phyloP scores from a whole-genome alignment of 2,113 vertebrate species.

The Solenodon paradoxus region DNA sequence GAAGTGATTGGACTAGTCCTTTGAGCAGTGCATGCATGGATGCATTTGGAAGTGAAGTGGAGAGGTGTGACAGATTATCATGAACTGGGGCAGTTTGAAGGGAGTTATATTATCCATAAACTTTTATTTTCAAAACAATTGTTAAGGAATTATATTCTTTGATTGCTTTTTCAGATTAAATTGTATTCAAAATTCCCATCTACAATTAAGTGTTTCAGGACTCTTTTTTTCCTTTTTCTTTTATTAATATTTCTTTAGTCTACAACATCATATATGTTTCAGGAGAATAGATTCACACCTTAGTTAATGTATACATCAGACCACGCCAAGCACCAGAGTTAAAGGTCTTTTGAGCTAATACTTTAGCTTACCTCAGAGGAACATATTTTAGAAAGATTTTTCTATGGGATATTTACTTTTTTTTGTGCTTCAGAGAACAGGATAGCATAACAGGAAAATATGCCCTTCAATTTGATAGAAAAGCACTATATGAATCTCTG shows the following conservation, averaged over 20 bases:
- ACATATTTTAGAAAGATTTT: too few species aligned
- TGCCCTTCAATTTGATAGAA: constrained; percentile 1
- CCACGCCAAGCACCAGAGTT: too few species aligned
- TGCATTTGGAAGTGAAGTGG: not conserved
- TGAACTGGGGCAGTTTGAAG: not conserved
- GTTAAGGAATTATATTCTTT: not conserved
- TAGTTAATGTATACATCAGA: too few species aligned
- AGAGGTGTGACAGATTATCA: not conserved
- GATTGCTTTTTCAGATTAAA: not conserved
- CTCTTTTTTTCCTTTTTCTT: too few species aligned
- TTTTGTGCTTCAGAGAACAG: not conserved
- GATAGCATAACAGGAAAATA: not conserved
- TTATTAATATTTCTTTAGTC: too few species aligned
- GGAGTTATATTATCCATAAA: not conserved
- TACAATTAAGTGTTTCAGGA: too few species aligned
- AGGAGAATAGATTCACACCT: too few species aligned
- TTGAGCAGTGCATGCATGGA: fast-evolving
- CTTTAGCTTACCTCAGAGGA: not conserved
- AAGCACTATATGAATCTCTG: not conserved
- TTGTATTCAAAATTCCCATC: not conserved
- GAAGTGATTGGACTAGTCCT: not conserved
- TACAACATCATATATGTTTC: too few species aligned
- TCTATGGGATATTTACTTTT: not conserved
- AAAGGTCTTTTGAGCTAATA: not conserved
- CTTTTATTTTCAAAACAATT: not conserved